Base-by-base conservation (phyloP, 2,113 vertebrate genomes). In the Xiphophorus couchianus region DNA sequence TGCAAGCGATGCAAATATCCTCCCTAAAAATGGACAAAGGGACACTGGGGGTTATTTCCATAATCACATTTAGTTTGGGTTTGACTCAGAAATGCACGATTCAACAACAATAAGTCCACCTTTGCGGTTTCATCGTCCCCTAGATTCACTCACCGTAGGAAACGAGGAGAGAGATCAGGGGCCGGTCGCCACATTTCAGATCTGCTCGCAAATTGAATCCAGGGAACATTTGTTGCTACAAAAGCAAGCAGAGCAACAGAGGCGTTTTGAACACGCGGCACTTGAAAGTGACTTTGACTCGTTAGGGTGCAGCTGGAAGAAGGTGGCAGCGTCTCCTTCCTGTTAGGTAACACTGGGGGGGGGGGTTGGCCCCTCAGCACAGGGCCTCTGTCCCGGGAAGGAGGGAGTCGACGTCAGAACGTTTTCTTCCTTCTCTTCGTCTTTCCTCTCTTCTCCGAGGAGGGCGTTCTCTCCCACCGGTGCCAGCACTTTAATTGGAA, bases 401-500 rank as follows among this genome's bases (percentile, higher is more conserved):
- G 67, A 42, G 69, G 84, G 51, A 73, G 60, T 76, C 91, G 83
- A 92, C 67, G 48, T 92, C 74, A 88, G 66, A 70, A 58, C 66
- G 39, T 60, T 39, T 37, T 62, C 66, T 15, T 44, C 19, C 48
- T 60, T 62, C 28, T 65, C 73, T 42, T 27, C 48, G n/a, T 74
- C 74, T 73, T 80, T 82, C 66, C 51, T 70, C 60, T 75, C n/a
- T 64, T 80, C 80, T 75, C 74, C 70, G 73, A 89, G 48, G 77
- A 78, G 86, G 88, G 88, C 87, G 73, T 19, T 61, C 74, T 77
- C 65, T 77, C 65, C 44, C 72, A 67, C 33, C 44, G 71, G 81
- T 89, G 90, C 90, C 90, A 92, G 86, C 74, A 79, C 81, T 87
- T 84, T 78, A 82, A 72, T 83, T 11, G 27, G 62, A 67, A 86